Percentiles rank a stretch among this genome's conserved stretches.
phyloP scores from a whole-genome alignment of 2,888 invertebrate genomes.

The Melinaea menophilus region DNA sequence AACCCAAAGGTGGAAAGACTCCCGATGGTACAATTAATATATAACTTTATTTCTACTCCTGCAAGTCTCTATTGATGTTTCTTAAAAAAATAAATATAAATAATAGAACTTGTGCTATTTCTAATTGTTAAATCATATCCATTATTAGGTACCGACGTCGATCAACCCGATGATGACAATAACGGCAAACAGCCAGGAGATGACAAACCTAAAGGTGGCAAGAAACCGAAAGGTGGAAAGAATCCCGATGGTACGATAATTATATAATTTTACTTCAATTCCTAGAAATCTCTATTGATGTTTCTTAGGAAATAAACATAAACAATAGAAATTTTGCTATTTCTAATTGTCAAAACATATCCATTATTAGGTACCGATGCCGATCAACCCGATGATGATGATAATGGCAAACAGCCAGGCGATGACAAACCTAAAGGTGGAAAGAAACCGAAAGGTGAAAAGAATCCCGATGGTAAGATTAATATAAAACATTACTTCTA shows the following conservation, averaged over 20 bases:
- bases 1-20: neutral
- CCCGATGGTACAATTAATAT: neutral
- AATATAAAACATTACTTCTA: too few species aligned
- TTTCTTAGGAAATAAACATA: too few species aligned
- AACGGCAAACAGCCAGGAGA: slow-evolving; percentile 1
- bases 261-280: too few species aligned
- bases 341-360: neutral
- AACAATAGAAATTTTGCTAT: too few species aligned
- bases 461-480: neutral
- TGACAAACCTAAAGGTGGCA: neutral
- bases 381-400: neutral
- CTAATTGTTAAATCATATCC: too few species aligned
- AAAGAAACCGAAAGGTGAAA: slow-evolving; percentile 3
- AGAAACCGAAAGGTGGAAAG: neutral
- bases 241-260: neutral
- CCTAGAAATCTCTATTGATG: too few species aligned
- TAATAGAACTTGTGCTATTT: neutral
- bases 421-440: neutral
- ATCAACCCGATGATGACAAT: neutral
- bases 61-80: too few species aligned
- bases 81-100: neutral
- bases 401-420: neutral
- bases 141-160: neutral
- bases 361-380: neutral
- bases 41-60: too few species aligned